Base-by-base conservation (phyloP, 2,113 vertebrate species). In the Nicator chloris region DNA sequence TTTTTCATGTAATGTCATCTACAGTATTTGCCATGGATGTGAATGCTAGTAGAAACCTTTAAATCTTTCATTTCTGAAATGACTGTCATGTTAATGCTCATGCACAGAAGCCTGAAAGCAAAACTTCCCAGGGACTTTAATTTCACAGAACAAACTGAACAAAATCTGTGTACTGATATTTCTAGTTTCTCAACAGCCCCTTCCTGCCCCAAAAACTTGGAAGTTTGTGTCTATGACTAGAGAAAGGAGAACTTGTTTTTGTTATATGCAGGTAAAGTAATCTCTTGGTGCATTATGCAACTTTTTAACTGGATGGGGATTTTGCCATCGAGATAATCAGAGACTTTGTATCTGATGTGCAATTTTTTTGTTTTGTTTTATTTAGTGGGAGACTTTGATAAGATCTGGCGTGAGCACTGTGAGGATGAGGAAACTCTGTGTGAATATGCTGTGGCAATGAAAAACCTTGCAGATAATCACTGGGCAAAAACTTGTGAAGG, bases 361-460 rank as follows among this genome's bases (percentile, higher is more conserved):
- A 59, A 4, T 93, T 45, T 86, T 90, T 66, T 80, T 97, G 75
- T 97, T 94, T 65, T 92, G 76, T 95, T 96, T 89, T 91, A 72
- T 94, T 93, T 95, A 99, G 99, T 99, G 98, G 99, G 99, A 39
- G 99, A 99, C 97, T 99, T 99, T 97, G 99, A 99, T 92, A 99
- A 99, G 98, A 99, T 99, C 96, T 99, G 99, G 99, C 98, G 99
- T 54, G 99, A 99, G 95, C 99, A 99, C 97, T 99, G 99, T 86
- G 98, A 99, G 96, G 99, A 99, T 95, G 99, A 99, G 90, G 99
- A 98, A 97, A 99, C 98, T 10, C 98, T 99, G 51, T 99, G 98
- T 94, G 99, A 99, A 98, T 99, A 99, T 90, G 99, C 99, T 92
- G 98, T 99, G 85, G 99, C 99, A 97, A 99, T 99, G 99, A 99